phyloP scores from a whole-genome alignment of 2,888 invertebrate genomes.

The Drosophila nr. perissopoda region DNA sequence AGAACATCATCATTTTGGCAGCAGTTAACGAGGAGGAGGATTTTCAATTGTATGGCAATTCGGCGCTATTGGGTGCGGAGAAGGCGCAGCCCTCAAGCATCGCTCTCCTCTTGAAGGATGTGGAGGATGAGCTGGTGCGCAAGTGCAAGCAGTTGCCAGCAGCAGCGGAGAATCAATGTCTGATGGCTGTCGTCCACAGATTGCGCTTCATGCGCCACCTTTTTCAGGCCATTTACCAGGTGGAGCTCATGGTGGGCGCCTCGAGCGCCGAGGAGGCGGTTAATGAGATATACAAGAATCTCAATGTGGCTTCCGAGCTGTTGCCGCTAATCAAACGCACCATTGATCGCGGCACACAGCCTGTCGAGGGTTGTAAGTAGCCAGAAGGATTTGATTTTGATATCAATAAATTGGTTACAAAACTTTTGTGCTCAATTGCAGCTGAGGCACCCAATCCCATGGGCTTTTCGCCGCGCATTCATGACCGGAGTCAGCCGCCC shows the following conservation, averaged over 20 bases:
- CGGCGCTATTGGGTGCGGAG: slow-evolving; percentile 91
- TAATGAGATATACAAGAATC: slow-evolving; percentile 92
- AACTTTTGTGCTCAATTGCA: slow-evolving; percentile 31
- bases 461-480: slow-evolving; percentile 98
- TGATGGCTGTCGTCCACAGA: slow-evolving; percentile 90
- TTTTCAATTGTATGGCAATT: slow-evolving; percentile 95
- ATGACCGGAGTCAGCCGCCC: slow-evolving; percentile 97
- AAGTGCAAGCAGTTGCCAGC: slow-evolving; percentile 85
- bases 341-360: slow-evolving; percentile 90
- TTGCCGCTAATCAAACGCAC: slow-evolving; percentile 92
- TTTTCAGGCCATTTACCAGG: slow-evolving; percentile 89
- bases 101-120: slow-evolving; percentile 92
- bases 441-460: slow-evolving; percentile 91
- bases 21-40: slow-evolving; percentile 98
- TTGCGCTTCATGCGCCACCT: slow-evolving; percentile 95
- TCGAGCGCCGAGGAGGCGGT: slow-evolving; percentile 86
- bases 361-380: slow-evolving; percentile 85
- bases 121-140: slow-evolving; percentile 94
- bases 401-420: background rate
- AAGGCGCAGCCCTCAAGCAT: slow-evolving; percentile 90
- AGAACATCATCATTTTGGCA: slow-evolving; percentile 94
- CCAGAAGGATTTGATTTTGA: accelerated
- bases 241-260: slow-evolving; percentile 84
- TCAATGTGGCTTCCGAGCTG: slow-evolving; percentile 93
- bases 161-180: slow-evolving; percentile 86